Conservation (phyloP, 2,888 invertebrate genomes). For the Chymomyza caudatula region DNA sequence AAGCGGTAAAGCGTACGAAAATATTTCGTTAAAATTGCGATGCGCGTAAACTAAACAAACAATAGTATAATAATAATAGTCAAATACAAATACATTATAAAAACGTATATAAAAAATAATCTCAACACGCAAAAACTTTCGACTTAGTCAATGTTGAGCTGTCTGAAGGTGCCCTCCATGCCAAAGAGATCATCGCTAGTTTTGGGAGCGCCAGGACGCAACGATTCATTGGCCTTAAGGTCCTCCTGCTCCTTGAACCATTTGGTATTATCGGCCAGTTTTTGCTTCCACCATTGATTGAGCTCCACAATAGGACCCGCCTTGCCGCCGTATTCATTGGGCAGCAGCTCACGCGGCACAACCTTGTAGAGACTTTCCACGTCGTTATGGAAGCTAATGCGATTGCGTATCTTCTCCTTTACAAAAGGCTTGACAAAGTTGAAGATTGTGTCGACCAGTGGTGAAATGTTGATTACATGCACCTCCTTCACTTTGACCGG, state of each 20-base stretch:
- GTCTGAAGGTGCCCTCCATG: slow-evolving; percentile 92
- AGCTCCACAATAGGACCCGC: slow-evolving; percentile 86
- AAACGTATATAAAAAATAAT: slow-evolving; percentile 5
- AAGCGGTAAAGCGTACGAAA: slow-evolving; percentile 57
- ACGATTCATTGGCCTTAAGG: slow-evolving; percentile 87
- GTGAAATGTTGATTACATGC: slow-evolving; percentile 90
- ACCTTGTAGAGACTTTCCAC: slow-evolving; percentile 87
- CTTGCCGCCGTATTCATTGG: slow-evolving; percentile 89
- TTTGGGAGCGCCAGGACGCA: slow-evolving; percentile 90
- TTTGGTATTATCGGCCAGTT: slow-evolving; percentile 85
- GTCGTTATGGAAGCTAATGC: slow-evolving; percentile 88
- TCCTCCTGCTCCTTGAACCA: slow-evolving; percentile 91
- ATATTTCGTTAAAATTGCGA: slow-evolving; percentile 14
- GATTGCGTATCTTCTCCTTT: slow-evolving; percentile 90
- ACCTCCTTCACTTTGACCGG: slow-evolving; percentile 92
- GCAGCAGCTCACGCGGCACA: slow-evolving; percentile 88
- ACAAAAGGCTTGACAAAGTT: slow-evolving; percentile 92
- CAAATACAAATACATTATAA: slow-evolving; percentile 24
- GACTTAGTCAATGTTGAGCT: slow-evolving; percentile 87
- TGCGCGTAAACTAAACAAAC: slow-evolving; percentile 37
- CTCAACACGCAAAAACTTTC: neutral
- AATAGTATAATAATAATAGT: slow-evolving; percentile 37
- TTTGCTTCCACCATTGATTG: slow-evolving; percentile 88
- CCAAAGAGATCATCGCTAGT: slow-evolving; percentile 92
- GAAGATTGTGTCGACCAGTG: slow-evolving; percentile 89